These are phyloP conservation scores for Entomobrya proxima DNA, from an alignment of 2,888 invertebrate genomes.

Conservation along the genomic window DNA sequence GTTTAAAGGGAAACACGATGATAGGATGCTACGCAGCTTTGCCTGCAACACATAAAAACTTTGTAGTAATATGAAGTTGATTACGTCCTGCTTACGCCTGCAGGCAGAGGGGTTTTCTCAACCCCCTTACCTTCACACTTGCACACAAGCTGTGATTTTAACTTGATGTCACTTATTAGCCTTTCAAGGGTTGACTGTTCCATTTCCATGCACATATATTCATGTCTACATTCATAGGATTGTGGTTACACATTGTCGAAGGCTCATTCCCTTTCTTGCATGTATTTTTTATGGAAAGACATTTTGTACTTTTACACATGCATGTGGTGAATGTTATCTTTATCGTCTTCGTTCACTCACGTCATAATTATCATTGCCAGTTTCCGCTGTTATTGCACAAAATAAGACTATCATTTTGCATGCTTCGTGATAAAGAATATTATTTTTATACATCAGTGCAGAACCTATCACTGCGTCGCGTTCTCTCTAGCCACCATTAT, in stretches of 20 bases:
- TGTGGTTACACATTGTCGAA: neutral
- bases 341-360: neutral
- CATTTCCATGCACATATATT: too few relatives aligned
- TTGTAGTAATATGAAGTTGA: too few relatives aligned
- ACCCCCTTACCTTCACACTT: neutral
- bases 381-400: conserved; percentile 15
- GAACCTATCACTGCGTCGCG: neutral
- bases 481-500: neutral
- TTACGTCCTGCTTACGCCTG: neutral
- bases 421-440: neutral
- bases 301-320: neutral
- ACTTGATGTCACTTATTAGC: neutral
- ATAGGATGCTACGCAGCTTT: too few relatives aligned
- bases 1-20: too few relatives aligned
- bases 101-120: neutral
- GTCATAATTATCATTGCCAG: conserved; percentile 12
- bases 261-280: neutral
- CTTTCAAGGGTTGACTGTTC: neutral
- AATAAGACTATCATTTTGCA: conserved; percentile 8
- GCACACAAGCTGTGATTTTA: neutral
- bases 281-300: neutral
- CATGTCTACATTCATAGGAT: neutral
- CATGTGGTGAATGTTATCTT: neutral
- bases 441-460: neutral
- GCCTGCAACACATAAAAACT: conserved; percentile 5